Base-by-base conservation (phyloP, 2,888 invertebrate species). In the Mylabris sibirica region DNA sequence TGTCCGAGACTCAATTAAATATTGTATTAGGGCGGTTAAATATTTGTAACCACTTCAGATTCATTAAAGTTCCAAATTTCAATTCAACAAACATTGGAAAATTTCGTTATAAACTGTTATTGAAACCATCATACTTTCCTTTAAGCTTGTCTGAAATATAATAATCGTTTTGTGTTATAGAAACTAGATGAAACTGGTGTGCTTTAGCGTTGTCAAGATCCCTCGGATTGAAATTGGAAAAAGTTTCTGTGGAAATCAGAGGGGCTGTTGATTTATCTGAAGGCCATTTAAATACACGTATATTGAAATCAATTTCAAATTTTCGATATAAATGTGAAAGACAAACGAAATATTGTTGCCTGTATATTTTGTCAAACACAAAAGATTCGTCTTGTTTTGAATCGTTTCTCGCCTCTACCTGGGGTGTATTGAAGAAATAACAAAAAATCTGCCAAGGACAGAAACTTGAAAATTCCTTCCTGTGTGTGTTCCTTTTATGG, bases 361-460 rank as follows among this genome's bases (percentile, higher is more conserved):
- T 41, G 5, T 3, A 26, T 38, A 14, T 38, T 38, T 14, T 14
- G 12, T 17, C 44, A 20, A 20, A 9, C 49, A 49, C 9, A 49
- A 20, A 49, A n/a, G 11, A 17, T 49, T 20, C 9, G 0, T 4
- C n/a, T 49, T n/a, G 44, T 5, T 44, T 44, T 44, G n/a, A n/a
- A 44, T 11, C 0, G 20, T 6, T 49, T 49, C 20, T 49, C 49
- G 6, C 49, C n/a, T 49, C 14, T 57, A 57, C 57, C 57, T 57
- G 57, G 14, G 14, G 12, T 57, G 24, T 8, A 53, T 53, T 53
- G 12, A 14, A 14, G 1, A 22, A 57, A 1, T 12, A n/a, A 49
- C 49, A 49, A 20, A 49, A 49, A 57, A 57, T 12, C 14, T 57
- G 57, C 57, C 57, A 57, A 57, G 57, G 24, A 57, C 57, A 57